Evolutionary conservation across 2,888 invertebrate species (phyloP), one percentile per base, ranked within the genome.

Genomic region (Amaurobius ferox): DNA sequence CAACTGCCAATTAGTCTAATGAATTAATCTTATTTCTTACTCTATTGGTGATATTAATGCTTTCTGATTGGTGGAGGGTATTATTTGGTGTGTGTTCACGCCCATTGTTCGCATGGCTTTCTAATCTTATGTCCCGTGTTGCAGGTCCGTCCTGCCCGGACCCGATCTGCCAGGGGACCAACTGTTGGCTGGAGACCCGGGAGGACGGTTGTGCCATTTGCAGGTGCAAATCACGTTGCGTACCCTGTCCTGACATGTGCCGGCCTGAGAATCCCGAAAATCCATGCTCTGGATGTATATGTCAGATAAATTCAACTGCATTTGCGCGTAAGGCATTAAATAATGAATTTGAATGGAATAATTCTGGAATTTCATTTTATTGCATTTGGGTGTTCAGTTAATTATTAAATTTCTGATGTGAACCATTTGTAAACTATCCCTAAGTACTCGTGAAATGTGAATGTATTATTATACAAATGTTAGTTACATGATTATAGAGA

Each of bases 131-230:
- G 55, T 55, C 55, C 55, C 79, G 70, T 83, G 44, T 61, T 61
- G 62, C 76, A 86, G 86, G 71, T 86, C 61, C 61, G 74, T 39
- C 67, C 28, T 86, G 86, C 40, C 86, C 79, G 26, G 86, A 86
- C 13, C 86, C 86, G 5, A 86, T 86, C 48, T 86, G 86, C 79
- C 29, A 79, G 19, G 86, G 86, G 32, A 86, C 86, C 64, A 86
- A 86, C 71, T 86, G 86, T 76, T 86, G 86, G 86, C 86, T 86
- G 72, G 86, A 79, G 26, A 79, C 79, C 55, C 62, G 70, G 71
- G 86, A 68, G 13, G 61, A 86, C 35, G 86, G 86, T 23, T 86
- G 86, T 55, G 66, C 68, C 61, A 44, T 76, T 39, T 86, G 86
- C 26, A 68, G 86, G 2, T 86, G 86, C 79, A 86, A 86, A 66